Evolutionary conservation across 1,140 invertebrate species (phyloP), one percentile per base, ranked within the genome.

Genomic region (Scaptodrosophila lebanonensis): DNA sequence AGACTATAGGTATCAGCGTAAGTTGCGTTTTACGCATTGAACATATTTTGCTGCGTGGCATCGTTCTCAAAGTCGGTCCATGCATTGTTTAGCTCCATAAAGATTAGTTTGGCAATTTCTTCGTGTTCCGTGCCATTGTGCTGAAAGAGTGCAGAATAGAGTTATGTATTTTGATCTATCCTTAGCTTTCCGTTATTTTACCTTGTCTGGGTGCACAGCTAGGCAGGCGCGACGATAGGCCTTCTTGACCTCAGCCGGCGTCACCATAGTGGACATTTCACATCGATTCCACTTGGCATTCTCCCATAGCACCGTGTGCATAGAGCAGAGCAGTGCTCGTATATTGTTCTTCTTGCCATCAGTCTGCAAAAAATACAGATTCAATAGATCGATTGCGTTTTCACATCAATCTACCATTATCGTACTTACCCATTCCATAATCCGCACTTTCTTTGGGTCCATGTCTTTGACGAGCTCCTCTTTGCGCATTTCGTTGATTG

Each of bases 31-130:
- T 84, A 84, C 52, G 82, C 65, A 59, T 83, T 86, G 63, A 95
- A 95, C 84, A 95, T 88, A 85, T 95, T 95, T 87, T 95, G 94
- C 86, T 95, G 94, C 57, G 92, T 91, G 25, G 92, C 89, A 87
- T 96, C 94, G 76, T 95, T 96, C 88, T 99, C 97, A 88, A 99
- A 99, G 83, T 97, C 95, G 64, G 93, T 93, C 97, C 98, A 99
- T 7, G 98, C 97, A 86, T 99, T 98, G 88, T 98, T 99, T 60
- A 99, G 88, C 89, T 99, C 98, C 92, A 99, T 98, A 88, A 99
- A 99, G 82, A 99, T 97, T 79, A 98, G 87, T 88, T 97, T 98
- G 7, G 98, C 98, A 79, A 99, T 89, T 67, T 93, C 92, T 88
- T 97, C 96, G 83, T 97, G 95, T 22, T 91, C 90, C 1, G 95